phyloP scores from a whole-genome alignment of 2,113 vertebrate genomes.

The Apodemus sylvaticus region DNA sequence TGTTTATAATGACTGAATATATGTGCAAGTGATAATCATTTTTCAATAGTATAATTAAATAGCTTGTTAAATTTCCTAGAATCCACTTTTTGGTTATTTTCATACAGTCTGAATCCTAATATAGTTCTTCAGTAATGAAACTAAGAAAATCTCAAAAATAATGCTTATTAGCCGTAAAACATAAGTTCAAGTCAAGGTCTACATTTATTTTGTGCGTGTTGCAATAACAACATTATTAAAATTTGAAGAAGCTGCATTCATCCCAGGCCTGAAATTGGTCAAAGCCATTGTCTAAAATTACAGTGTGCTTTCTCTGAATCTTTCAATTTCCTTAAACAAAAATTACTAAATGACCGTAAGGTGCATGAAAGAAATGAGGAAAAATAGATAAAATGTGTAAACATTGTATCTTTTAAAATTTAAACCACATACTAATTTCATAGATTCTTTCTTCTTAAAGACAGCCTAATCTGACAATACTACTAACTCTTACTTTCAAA shows the following conservation, averaged over 20 bases:
- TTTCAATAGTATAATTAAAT: not conserved
- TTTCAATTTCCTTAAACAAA: not conserved
- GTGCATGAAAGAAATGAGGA: not conserved
- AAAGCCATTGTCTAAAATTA: not conserved
- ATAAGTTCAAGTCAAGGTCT: not conserved
- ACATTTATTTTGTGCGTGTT: not conserved
- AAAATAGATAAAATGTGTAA: too few species aligned
- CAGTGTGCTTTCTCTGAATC: not conserved
- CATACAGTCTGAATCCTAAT: not conserved
- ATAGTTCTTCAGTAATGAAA: not conserved
- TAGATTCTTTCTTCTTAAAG: not conserved
- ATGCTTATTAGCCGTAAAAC: not conserved
- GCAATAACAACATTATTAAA: not conserved
- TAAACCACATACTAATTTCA: not conserved
- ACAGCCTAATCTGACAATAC: not conserved
- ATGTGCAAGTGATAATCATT: not conserved
- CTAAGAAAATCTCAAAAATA: not conserved
- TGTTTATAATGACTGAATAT: not conserved
- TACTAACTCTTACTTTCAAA: slow-evolving; percentile 40
- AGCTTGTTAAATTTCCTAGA: slow-evolving; percentile 1
- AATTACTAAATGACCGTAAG: not conserved
- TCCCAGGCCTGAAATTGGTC: not conserved
- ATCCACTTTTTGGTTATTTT: not conserved
- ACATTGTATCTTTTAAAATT: not conserved
- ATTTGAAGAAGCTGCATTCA: not conserved